Base-by-base conservation (phyloP, 2,113 vertebrate genomes). In the Sterna hirundo region DNA sequence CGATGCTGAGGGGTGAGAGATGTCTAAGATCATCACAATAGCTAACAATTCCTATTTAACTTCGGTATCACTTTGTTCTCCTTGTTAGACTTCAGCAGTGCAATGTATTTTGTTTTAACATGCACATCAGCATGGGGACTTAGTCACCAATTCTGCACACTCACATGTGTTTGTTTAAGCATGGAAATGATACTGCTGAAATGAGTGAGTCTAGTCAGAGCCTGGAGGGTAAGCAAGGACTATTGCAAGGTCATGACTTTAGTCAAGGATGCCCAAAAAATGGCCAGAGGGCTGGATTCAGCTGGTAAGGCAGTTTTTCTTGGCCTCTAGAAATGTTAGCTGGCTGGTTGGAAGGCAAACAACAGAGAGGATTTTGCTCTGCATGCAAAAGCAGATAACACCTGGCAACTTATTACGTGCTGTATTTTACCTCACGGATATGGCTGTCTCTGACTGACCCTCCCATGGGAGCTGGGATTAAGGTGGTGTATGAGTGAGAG, bases 61-160 rank as follows among this genome's bases (percentile, higher is more conserved):
- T 58, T 76, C 49, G 49, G 8, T 20, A 54, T 57, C 27, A 9
- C 22, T 75, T 66, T 79, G 34, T 21, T 70, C 55, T 72, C 46
- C 38, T 76, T 0, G 0, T 32, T 51, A 20, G 29, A 23, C 21
- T 65, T 44, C 36, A 58, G 40, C 26, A 57, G 11, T 42, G 29
- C 52, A 9, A 32, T 16, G 9, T 25, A 1, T 40, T 77, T 64
- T 76, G 13, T 30, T 36, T 47, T 21, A 38, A 42, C 4, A 20
- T 16, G 69, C 19, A 4, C 23, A 47, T 26, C 15, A 23, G 18
- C 44, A 15, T 55, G n/a, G 16, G 42, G 32, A 29, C 20, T 44
- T 42, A 26, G 42, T 36, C 75, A 64, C 60, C 3, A 4, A 6
- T 21, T 71, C 30, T 77, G 58, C 38, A 44, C 44, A 34, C 27